Base-by-base conservation (phyloP, 2,888 invertebrate genomes). In the Tiliacea citrago region DNA sequence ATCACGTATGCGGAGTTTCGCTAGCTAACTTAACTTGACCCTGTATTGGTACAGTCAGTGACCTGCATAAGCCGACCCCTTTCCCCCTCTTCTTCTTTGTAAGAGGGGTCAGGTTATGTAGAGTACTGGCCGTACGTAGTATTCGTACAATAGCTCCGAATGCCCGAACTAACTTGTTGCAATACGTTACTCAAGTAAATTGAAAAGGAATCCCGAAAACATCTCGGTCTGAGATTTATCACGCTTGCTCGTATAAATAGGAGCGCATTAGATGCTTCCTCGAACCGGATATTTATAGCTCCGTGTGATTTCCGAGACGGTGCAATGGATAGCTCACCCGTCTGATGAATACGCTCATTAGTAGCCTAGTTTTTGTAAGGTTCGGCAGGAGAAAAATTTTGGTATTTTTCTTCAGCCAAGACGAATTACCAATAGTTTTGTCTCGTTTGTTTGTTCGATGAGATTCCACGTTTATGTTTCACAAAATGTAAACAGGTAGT, bases 261-360 rank as follows among this genome's bases (percentile, higher is more conserved):
- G 65, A 69, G 73, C 71, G 75, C 70, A 73, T 75, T 84, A 75
- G 82, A 77, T 72, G 87, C 76, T 87, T 85, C 72, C 66, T 39
- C 65, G 75, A 68, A 53, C 73, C 18, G 10, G 65, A 76, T 79
- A 87, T 83, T 85, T 87, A 85, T 85, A 85, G 87, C 73, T 24
- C 42, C 76, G 55, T 58, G 60, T 74, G 68, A 75, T 65, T 70
- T 70, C 58, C 55, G 63, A 75, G 58, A 67, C 69, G 49, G 18
- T 84, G 81, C 85, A 84, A 67, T 84, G n/a, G 69, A 81, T 84
- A 58, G 81, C 62, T 67, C 42, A 24, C 42, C 42, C 45, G 60
- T 57, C 58, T 62, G 63, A 81, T 84, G 61, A 77, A 81, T 66
- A 66, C 65, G 60, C 39, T 80, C 68, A 73, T 83, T 79, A 83